Evolutionary conservation across 2,797 vertebrate species (phyloP).

Genomic region (Alca torda): DNA sequence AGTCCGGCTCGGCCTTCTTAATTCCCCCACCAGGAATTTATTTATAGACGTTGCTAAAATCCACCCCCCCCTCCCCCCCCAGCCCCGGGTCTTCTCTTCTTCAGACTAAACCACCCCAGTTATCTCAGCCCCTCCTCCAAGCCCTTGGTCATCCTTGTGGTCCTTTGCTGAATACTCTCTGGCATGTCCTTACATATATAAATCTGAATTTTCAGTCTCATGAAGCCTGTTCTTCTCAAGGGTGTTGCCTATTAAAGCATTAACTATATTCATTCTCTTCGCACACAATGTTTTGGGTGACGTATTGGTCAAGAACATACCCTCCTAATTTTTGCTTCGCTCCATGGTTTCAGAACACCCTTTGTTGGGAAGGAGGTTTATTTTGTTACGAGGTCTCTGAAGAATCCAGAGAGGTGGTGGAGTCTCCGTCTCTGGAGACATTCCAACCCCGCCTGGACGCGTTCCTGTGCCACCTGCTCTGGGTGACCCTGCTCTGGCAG

Average conservation of each 20-base stretch:
- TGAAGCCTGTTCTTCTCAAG: constrained; percentile 45
- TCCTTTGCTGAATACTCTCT: neutral
- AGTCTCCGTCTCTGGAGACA: too few species aligned
- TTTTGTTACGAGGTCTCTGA: neutral
- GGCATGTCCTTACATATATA: neutral
- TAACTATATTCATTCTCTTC: constrained; percentile 37
- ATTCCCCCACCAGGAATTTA: neutral
- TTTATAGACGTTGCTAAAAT: neutral
- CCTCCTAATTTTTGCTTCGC: neutral
- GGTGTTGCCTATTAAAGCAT: constrained; percentile 54
- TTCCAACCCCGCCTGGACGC: too few species aligned
- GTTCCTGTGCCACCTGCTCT: too few species aligned
- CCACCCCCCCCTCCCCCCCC: too few species aligned
- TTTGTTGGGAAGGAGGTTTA: neutral
- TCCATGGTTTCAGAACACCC: neutral
- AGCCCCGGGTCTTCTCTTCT: neutral
- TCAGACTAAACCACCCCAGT: neutral
- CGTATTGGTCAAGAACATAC: neutral
- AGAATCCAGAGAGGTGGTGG: too few species aligned
- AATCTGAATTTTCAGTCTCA: neutral
- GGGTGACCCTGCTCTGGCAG: neutral
- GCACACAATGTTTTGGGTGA: neutral
- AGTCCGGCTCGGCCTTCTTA: neutral
- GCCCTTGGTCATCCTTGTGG: neutral
- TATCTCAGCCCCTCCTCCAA: neutral